Evolutionary conservation across 2,888 invertebrate genomes (phyloP).

Genomic region (Clivina fossor): DNA sequence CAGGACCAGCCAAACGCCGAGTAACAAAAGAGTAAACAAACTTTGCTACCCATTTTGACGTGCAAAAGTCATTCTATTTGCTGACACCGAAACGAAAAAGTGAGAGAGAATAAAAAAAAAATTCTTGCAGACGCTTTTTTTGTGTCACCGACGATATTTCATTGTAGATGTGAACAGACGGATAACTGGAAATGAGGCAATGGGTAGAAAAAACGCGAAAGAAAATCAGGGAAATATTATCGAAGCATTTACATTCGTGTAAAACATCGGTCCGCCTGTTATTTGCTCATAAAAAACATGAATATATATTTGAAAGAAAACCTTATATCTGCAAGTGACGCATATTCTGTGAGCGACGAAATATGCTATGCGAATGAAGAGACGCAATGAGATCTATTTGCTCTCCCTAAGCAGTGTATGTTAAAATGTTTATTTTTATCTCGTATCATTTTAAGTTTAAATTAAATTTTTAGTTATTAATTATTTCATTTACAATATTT

Average conservation of each 20-base stretch:
- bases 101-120: too few species aligned
- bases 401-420: background rate
- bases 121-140: too few species aligned
- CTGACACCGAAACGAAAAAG: slow-evolving; percentile 2
- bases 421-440: background rate
- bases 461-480: too few species aligned
- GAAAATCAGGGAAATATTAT: slow-evolving; percentile 18
- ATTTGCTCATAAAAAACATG: slow-evolving; percentile 23
- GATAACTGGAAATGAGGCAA: slow-evolving; percentile 12
- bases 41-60: background rate
- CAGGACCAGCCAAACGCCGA: too few species aligned
- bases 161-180: background rate
- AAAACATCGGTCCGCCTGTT: slow-evolving; percentile 17
- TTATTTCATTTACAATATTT: background rate
- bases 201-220: slow-evolving; percentile 1
- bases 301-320: slow-evolving; percentile 24
- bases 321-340: slow-evolving; percentile 21
- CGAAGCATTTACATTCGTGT: slow-evolving; percentile 16
- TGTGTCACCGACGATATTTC: slow-evolving; percentile 11
- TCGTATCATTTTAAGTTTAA: too few species aligned
- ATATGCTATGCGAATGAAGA: slow-evolving; percentile 3
- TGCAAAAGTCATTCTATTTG: slow-evolving; percentile 2
- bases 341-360: slow-evolving; percentile 4
- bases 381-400: background rate
- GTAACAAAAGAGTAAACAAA: slow-evolving; percentile 10